phyloP scores from a whole-genome alignment of 1,140 invertebrate species.

The Penaeus vannamei region DNA sequence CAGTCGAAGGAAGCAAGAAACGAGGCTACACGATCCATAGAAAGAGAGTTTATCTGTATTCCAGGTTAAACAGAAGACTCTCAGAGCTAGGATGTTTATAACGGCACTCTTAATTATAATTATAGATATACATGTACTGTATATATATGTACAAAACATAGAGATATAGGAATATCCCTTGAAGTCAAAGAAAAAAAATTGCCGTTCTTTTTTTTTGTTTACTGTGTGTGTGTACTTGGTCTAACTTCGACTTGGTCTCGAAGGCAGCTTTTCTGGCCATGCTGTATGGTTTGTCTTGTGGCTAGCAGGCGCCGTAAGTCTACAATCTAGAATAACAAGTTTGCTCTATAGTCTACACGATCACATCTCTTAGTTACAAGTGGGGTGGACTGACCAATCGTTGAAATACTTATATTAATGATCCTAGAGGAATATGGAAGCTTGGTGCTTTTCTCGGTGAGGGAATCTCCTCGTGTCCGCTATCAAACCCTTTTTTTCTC shows the following conservation, averaged over 20 bases:
- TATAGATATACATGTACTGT: too few species aligned
- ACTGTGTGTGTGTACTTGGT: background rate
- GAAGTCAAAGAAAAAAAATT: too few species aligned
- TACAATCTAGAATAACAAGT: slow-evolving; percentile 9
- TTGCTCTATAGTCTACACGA: slow-evolving; percentile 10
- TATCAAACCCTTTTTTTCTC: too few species aligned
- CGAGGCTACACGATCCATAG: background rate
- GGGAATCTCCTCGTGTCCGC: too few species aligned
- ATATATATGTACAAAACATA: too few species aligned
- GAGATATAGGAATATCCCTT: too few species aligned
- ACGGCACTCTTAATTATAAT: background rate
- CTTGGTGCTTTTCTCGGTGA: too few species aligned
- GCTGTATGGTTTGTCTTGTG: slow-evolving; percentile 6
- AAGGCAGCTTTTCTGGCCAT: slow-evolving; percentile 6
- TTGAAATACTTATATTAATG: slow-evolving; percentile 20
- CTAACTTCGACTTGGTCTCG: slow-evolving; percentile 36
- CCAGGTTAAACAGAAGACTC: slow-evolving; percentile 16
- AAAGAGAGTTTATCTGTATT: slow-evolving; percentile 7
- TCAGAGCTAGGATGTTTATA: slow-evolving; percentile 12
- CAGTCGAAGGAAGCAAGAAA: slow-evolving; percentile 31
- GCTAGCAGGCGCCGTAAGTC: slow-evolving; percentile 12
- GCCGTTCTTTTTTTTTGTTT: too few species aligned
- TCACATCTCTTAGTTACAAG: background rate
- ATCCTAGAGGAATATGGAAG: background rate
- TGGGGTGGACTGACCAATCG: slow-evolving; percentile 40